Evolutionary conservation across 2,113 vertebrate species (phyloP), one percentile per base, ranked within the genome.

Genomic region (Calyptomena viridis): DNA sequence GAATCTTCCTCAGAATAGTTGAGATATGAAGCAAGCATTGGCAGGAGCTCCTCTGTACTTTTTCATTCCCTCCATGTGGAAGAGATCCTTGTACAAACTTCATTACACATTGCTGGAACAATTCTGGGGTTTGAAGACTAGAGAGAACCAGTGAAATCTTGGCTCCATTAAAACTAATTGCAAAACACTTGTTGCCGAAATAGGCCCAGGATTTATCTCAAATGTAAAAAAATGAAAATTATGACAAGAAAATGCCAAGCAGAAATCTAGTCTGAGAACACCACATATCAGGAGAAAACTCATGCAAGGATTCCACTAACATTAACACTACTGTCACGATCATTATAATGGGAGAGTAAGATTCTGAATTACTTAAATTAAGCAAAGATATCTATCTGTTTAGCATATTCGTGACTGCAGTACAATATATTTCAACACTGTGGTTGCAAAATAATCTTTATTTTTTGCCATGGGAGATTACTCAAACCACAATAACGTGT

Each of bases 391-490:
- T 27, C 92, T 72, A 90, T 62, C 88, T 94, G 68, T 69, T 96
- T 90, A 90, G 73, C 73, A 72, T 84, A 78, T 67, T 49, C 2
- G 12, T 93, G 86, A 92, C 83, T 95, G 66, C 62, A 87, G 25
- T 25, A 62, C 90, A 46, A 68, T 71, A 22, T 75, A 81, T 96
- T 96, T 93, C 94, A 95, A 90, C 94, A 89, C 62, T 58, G 88
- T 3, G 64, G 76, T 95, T 96, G 53, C 93, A 95, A 95, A 96
- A 95, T 86, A 68, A 92, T 88, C 90, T 89, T 78, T 84, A 23
- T 80, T 90, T 95, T 92, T 96, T 95, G 93, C 88, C 86, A 82
- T 33, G 62, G 62, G 69, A 96, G 86, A 93, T 96, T 90, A 84
- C 80, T 95, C 73, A 94, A 93, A 84, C 80, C 49, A 0, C 83